Evolutionary conservation across 2,113 vertebrate genomes (phyloP).

Genomic region (Columba janthina): DNA sequence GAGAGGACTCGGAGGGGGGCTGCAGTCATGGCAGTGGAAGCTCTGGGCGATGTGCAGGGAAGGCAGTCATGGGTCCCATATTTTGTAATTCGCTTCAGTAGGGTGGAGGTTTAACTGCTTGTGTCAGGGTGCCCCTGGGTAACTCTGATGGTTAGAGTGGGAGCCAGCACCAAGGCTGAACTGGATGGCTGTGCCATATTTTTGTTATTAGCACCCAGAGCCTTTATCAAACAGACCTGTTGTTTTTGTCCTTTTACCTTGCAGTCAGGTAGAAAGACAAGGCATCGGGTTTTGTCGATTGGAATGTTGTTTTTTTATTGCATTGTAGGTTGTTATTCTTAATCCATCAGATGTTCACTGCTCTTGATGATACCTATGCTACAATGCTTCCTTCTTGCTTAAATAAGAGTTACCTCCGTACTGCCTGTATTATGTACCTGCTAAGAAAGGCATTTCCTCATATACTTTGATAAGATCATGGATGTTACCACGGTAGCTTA

Average conservation of each 20-base stretch:
- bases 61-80: background rate
- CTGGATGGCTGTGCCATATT: background rate
- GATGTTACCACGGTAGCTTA: background rate
- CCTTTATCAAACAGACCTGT: background rate
- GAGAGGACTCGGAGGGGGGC: rapidly evolving
- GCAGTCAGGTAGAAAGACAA: background rate
- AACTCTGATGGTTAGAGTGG: background rate
- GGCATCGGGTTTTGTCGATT: background rate
- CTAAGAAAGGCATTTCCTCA: background rate
- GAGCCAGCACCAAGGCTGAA: background rate
- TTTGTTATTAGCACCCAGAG: background rate
- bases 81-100: background rate
- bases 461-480: background rate
- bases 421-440: background rate
- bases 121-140: background rate
- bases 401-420: background rate
- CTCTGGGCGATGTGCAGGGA: background rate
- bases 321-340: background rate
- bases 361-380: background rate
- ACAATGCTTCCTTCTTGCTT: background rate
- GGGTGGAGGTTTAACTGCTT: background rate
- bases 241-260: background rate
- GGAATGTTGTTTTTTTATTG: background rate
- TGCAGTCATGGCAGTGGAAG: background rate
- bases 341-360: background rate